Conservation (phyloP, 2,797 vertebrate species). For the Myoxocephalus aenaeus region DNA sequence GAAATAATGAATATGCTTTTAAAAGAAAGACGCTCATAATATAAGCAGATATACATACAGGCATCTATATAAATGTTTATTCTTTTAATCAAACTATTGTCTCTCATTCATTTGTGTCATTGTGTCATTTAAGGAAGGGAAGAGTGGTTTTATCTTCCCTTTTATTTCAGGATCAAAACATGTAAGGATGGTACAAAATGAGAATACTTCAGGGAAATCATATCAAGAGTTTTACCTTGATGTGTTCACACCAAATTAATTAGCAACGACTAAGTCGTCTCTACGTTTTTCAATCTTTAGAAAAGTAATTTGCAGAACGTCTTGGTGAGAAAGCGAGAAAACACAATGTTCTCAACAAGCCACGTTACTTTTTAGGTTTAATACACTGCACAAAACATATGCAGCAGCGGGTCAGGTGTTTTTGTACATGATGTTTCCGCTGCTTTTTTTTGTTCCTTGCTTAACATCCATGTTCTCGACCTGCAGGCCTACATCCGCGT, state of each 20-base stretch:
- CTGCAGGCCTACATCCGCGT: slow-evolving; percentile 91
- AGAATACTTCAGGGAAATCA: neutral
- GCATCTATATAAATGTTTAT: no score
- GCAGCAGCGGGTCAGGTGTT: neutral
- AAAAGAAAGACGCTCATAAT: no score
- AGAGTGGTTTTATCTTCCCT: accelerated
- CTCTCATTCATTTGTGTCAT: no score
- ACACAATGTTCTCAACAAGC: neutral
- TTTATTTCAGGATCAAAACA: neutral
- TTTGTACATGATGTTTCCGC: neutral
- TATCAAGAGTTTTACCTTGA: no score
- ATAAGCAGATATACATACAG: no score
- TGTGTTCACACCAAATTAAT: neutral
- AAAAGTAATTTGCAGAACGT: neutral
- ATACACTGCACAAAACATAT: neutral
- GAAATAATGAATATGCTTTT: no score
- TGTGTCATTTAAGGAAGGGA: no score
- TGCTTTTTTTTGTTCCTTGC: neutral
- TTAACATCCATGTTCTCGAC: neutral
- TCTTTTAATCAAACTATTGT: no score
- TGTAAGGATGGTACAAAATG: neutral
- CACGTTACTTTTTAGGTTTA: neutral
- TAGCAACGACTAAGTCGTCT: neutral
- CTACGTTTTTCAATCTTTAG: neutral
- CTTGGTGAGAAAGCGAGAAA: no score